Evolutionary conservation across 2,797 vertebrate genomes (phyloP), one percentile per base, ranked within the genome.

Genomic region (Eulemur mongoz): DNA sequence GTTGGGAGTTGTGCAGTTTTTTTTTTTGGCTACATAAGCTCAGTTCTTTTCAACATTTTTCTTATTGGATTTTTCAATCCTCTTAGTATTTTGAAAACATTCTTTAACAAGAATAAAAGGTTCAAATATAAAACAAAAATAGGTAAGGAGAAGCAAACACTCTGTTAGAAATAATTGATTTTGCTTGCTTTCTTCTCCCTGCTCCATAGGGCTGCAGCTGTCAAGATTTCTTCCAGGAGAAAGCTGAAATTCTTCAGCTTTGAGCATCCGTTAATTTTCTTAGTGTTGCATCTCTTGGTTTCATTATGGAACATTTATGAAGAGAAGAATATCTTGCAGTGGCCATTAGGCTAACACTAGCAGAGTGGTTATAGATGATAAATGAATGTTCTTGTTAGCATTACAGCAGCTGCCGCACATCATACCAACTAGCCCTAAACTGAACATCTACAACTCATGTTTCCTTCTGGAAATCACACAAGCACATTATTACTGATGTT

Each of bases 311-410:
- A 20, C 52, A 73, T 88, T 85, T 67, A 57, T 27, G 22, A 15
- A 91, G 13, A 83, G 72, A 85, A 70, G 10, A 11, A 10, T 84
- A 70, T 13, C 38, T 67, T 6, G 0, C 32, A 76, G 48, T 54
- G 11, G 30, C 5, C 54, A 40, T 43, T n/a, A 84, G 65, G 23
- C 38, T 84, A 59, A 96, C 70, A 57, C 50, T 87, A 59, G 9
- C 79, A 96, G 95, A 97, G 79, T 93, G 96, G 93, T 97, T 97
- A 96, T 38, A 96, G 89, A 52, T 20, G 6, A 85, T 50, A 95
- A 79, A 93, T 52, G 93, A 97, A 96, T 81, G 86, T 67, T 97
- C 90, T n/a, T 90, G 63, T 95, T 84, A 98, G 57, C 76, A 92
- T 80, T 70, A 81, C 45, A 97, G 52, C 95, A 98, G 96, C 93